A percentile compares a stretch with the other conserved stretches of the same genome.
Evolutionary conservation across 2,888 invertebrate genomes (phyloP).

Genomic region (Cerastis leucographa): DNA sequence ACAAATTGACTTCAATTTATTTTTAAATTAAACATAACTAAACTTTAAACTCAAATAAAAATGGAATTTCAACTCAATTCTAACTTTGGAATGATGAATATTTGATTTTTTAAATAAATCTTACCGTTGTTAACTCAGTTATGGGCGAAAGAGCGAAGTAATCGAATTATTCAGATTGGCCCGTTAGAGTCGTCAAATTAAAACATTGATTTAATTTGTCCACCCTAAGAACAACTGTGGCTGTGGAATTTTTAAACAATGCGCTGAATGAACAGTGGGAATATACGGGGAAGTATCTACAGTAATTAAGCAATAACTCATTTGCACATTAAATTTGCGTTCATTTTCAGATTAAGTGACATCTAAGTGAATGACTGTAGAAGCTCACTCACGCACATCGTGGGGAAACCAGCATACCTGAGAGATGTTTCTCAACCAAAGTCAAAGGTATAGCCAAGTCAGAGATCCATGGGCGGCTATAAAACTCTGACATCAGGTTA

Average conservation of each 20-base stretch:
- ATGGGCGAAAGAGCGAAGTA: slow-evolving; percentile 77
- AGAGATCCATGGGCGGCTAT: no score
- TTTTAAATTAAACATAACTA: slow-evolving; percentile 52
- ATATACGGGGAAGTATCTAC: background rate
- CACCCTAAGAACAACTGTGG: slow-evolving; percentile 64
- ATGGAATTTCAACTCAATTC: slow-evolving; percentile 58
- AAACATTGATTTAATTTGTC: slow-evolving; percentile 81
- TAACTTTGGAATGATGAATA: slow-evolving; percentile 74
- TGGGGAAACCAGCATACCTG: no score
- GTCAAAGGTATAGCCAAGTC: no score
- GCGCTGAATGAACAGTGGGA: slow-evolving; percentile 28
- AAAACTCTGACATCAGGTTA: no score
- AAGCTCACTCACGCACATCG: no score
- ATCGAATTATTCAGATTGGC: slow-evolving; percentile 85
- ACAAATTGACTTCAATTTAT: slow-evolving; percentile 51
- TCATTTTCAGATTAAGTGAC: no score
- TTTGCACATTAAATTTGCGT: no score
- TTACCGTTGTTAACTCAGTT: slow-evolving; percentile 75
- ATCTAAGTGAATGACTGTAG: no score
- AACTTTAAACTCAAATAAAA: slow-evolving; percentile 62
- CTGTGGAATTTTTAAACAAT: slow-evolving; percentile 59
- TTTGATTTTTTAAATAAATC: slow-evolving; percentile 79
- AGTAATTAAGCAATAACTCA: background rate
- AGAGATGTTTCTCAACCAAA: no score
- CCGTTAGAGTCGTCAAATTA: slow-evolving; percentile 81